phyloP scores from a whole-genome alignment of 2,888 invertebrate species.

The Thecophora atra region DNA sequence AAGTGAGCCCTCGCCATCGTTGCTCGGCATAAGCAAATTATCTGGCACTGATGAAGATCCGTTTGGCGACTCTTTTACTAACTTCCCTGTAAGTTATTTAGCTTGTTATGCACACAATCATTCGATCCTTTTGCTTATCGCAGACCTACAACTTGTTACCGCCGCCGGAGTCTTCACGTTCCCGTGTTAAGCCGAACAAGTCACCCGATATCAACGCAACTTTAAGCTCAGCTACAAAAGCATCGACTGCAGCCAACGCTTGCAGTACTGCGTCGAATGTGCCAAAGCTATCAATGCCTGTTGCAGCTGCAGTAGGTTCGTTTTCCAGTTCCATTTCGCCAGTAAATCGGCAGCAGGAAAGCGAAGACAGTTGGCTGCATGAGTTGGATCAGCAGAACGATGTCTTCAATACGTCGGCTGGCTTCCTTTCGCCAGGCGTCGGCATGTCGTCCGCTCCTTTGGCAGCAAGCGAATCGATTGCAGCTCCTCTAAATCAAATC shows the following conservation, averaged over 20 bases:
- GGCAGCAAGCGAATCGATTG: conserved; percentile 54
- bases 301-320: conserved; percentile 45
- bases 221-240: conserved; percentile 30
- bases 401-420: conserved; percentile 61
- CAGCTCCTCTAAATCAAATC: conserved; percentile 55
- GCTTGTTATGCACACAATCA: not conserved
- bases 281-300: conserved; percentile 44
- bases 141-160: conserved; percentile 64
- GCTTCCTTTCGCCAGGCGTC: conserved; percentile 48
- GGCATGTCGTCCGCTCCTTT: conserved; percentile 52
- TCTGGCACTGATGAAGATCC: conserved; percentile 72
- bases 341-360: conserved; percentile 46
- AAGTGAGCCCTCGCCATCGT: conserved; percentile 73
- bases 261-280: conserved; percentile 30
- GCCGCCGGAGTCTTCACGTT: conserved; percentile 64
- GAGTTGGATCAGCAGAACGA: conserved; percentile 60
- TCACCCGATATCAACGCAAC: conserved; percentile 49
- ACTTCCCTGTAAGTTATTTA: conserved; percentile 62
- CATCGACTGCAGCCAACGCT: conserved; percentile 25
- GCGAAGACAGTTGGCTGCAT: conserved; percentile 60
- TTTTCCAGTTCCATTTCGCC: conserved; percentile 43
- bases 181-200: conserved; percentile 62
- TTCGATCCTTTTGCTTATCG: conserved; percentile 9
- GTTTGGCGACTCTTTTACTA: conserved; percentile 80
- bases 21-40: conserved; percentile 41